Conservation (phyloP, 2,888 invertebrate species). For the Kryphioiulus occultus region DNA sequence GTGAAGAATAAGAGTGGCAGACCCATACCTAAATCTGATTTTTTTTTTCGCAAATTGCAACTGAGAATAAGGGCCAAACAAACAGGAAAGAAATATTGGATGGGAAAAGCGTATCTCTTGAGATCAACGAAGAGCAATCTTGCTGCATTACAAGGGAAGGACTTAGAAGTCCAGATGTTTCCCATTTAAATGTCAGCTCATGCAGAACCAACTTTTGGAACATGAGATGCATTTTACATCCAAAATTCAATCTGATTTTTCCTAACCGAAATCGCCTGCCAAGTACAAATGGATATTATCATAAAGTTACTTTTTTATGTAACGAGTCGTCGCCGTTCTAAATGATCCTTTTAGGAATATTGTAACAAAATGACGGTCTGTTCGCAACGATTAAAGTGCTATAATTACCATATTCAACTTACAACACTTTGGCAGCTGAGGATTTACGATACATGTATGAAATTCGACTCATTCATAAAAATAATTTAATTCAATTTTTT, state of each 20-base stretch:
- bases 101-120: not conserved
- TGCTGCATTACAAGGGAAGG: not conserved
- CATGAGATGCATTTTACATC: not conserved
- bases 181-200: not conserved
- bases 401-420: too few relatives aligned
- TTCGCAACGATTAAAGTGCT: too few relatives aligned
- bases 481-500: too few relatives aligned
- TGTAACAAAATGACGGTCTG: too few relatives aligned
- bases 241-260: not conserved
- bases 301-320: too few relatives aligned
- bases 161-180: slow-evolving; percentile 19
- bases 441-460: too few relatives aligned
- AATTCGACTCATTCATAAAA: too few relatives aligned
- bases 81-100: slow-evolving; percentile 12
- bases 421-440: too few relatives aligned
- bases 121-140: slow-evolving; percentile 7
- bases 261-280: not conserved
- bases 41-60: slow-evolving; percentile 21
- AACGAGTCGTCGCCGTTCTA: too few relatives aligned
- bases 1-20: not conserved
- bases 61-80: slow-evolving; percentile 26
- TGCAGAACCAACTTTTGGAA: not conserved
- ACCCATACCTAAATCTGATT: not conserved
- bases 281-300: not conserved
- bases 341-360: too few relatives aligned